Conservation (phyloP, 1,140 invertebrate genomes). For the Fopius arisanus region DNA sequence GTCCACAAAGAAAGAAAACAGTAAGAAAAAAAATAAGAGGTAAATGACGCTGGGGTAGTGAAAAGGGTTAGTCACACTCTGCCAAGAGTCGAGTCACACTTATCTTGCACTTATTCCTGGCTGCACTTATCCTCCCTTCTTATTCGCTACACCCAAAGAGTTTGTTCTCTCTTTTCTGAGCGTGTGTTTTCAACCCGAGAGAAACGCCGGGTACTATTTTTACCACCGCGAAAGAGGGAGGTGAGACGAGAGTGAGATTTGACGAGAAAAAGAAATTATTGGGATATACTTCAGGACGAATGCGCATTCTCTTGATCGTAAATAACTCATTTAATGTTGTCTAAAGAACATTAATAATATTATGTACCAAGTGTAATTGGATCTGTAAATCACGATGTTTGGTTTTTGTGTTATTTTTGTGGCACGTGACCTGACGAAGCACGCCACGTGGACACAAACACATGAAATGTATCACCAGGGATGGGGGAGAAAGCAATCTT, state of each 20-base stretch:
- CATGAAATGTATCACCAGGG: neutral
- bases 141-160: conserved; percentile 7
- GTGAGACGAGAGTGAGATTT: neutral
- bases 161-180: neutral
- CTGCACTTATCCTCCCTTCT: conserved; percentile 16
- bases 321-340: too few species aligned
- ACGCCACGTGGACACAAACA: conserved; percentile 1
- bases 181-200: neutral
- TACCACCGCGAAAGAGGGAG: neutral
- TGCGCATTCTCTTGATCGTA: too few species aligned
- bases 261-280: neutral
- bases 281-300: neutral
- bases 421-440: neutral
- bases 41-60: neutral
- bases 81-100: conserved; percentile 4
- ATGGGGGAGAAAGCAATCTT: neutral
- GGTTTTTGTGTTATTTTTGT: neutral
- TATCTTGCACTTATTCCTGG: conserved; percentile 20
- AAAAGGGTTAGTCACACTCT: conserved; percentile 17
- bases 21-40: neutral
- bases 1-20: neutral
- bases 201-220: neutral
- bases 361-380: neutral
- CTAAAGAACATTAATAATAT: neutral
- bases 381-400: neutral